Evolutionary conservation across 1,140 invertebrate genomes (phyloP), one percentile per base, ranked within the genome.

Genomic region (Proales similis): DNA sequence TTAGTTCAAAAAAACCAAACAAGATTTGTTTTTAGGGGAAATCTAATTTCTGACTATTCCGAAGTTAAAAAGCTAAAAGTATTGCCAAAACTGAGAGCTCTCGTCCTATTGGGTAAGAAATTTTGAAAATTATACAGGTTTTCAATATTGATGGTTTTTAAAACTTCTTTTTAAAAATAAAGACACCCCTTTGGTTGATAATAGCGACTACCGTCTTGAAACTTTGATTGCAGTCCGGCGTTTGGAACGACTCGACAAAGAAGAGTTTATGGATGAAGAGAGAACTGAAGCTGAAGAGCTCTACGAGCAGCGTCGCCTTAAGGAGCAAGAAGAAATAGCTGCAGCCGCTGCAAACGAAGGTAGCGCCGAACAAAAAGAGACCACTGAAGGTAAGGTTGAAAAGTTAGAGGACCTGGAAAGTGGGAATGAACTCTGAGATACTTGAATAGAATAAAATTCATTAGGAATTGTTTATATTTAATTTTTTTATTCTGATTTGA

Each of bases 191-290:
- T 63, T 67, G 29, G 68, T 71, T 17, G 73, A 75, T 32, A 70
- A 74, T 43, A 74, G 74, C 64, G 73, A 75, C 43, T 76, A 75
- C 57, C 63, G 74, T 38, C 64, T 74, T 43, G 74, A 76, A 63
- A 69, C 70, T 4, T 65, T 76, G 45, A 73, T 74, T 39, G 66
- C 67, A 4, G 65, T 76, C 6, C 48, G 71, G 20, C 70, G 69
- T 33, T 64, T 76, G n/a, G 74, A 75, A 51, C 64, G 73, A 46
- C 67, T 75, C 9, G 74, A 76, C 64, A 75, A 76, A 62, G 73
- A 74, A 24, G 72, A 76, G 57, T 76, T 68, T 60, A 69, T 67
- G 14, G 72, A 74, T n/a, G 74, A 76, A 38, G 74, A 76, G 45
- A 63, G 71, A 51, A 67, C 68, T 22, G 74, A 75, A 32, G 73